Evolutionary conservation across 1,140 invertebrate genomes (phyloP), one percentile per base, ranked within the genome.

Genomic region (Stegodyphus mimosarum): DNA sequence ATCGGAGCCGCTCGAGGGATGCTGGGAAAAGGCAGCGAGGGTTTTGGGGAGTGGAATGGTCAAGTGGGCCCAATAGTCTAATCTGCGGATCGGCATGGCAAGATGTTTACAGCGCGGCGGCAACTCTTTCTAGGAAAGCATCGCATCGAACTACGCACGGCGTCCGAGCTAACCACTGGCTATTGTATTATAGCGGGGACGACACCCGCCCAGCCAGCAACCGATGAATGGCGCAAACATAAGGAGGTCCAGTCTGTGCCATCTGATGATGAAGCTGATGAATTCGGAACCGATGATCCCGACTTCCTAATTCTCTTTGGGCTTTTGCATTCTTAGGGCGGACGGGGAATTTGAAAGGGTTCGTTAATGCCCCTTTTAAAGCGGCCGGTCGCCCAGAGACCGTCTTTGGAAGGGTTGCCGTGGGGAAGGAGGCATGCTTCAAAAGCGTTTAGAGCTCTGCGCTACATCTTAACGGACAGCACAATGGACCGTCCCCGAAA

Each of bases 201-300:
- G n/a, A 6, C 66, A 6, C 66, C 7, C 15, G 7, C 60, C 66
- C 66, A 6, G 6, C 17, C n/a, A 67, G 33, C 33, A 11, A 60
- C 55, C 55, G 11, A 18, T 18, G 51, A 33, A 10, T 15, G 7
- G 51, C 71, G 10, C 17, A 67, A 51, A 33, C 33, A 33, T 33
- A 33, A 33, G 33, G 33, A 33, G 33, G 33, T 33, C 33, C 33
- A 33, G 33, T 33, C 33, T 33, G 33, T 33, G 72, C 72, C 72
- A 74, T 76, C 74, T 76, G 74, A 76, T 33, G 33, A 48, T 76
- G 74, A 76, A 64, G 48, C 74, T 76, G 74, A 76, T 76, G 74
- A 76, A 76, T 76, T 76, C 74, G 74, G 53, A 64, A 48, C 73
- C 63, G 73, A 76, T 64, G 74, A 33, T 33, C 33, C 33, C 33